Percentiles rank a stretch among this genome's conserved stretches.
These are phyloP conservation scores for Anodontia alba DNA, from an alignment of 2,888 invertebrate genomes.

Conservation along the genomic window DNA sequence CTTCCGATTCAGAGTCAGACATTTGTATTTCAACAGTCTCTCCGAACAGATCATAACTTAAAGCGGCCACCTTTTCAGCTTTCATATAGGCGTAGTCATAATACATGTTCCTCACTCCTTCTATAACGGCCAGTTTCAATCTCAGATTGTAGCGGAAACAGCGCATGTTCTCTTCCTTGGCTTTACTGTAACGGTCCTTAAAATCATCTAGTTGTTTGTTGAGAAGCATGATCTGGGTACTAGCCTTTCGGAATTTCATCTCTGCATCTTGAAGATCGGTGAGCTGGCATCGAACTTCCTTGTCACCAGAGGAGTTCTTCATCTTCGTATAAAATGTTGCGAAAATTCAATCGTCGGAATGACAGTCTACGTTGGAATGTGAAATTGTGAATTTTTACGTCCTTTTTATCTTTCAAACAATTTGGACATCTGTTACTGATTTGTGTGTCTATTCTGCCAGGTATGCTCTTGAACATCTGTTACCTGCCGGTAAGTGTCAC, in stretches of 20 bases:
- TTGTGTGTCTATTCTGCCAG: too few species aligned
- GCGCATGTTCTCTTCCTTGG: constrained; percentile 64
- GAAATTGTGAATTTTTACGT: too few species aligned
- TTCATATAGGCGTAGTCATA: constrained; percentile 74
- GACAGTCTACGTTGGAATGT: too few species aligned
- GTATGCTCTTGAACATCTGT: too few species aligned
- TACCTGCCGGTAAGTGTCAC: too few species aligned
- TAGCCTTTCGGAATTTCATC: constrained; percentile 67
- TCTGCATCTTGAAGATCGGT: constrained; percentile 43
- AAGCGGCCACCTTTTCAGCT: constrained; percentile 65
- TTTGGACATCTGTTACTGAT: too few species aligned
- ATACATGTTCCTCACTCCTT: constrained; percentile 77
- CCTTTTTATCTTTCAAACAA: too few species aligned
- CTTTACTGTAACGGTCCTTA: constrained; percentile 67
- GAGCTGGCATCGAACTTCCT: too few species aligned
- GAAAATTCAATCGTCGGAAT: too few species aligned
- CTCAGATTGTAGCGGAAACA: constrained; percentile 73
- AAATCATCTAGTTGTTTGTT: constrained; percentile 67
- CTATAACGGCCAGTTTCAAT: constrained; percentile 70
- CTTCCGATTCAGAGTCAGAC: neutral
- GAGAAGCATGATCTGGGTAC: constrained; percentile 70
- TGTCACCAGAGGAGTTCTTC: too few species aligned
- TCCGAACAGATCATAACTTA: constrained; percentile 48
- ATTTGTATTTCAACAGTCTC: constrained; percentile 27
- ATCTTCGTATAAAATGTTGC: too few species aligned